Evolutionary conservation across 1,140 invertebrate species (phyloP), one percentile per base, ranked within the genome.

Genomic region (Drosophila funebris): DNA sequence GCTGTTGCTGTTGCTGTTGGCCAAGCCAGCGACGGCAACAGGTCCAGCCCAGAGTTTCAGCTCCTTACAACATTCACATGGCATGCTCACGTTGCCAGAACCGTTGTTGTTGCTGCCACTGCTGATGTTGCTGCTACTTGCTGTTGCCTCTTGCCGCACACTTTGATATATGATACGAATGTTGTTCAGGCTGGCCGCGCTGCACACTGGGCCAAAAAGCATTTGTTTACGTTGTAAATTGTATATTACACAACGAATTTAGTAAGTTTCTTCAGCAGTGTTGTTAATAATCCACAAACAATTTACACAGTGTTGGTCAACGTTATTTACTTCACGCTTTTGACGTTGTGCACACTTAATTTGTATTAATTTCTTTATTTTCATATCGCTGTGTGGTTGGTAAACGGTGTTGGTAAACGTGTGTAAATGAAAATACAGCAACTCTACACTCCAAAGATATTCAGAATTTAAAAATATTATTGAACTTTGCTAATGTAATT

Each of bases 121-220:
- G 4, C 14, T 7, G 6, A 4, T 41, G 14, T 24, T 48, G 44
- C 29, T 33, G 14, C 29, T 2, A 11, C 48, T 9, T 9, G 18
- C 16, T 8, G 8, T 9, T 24, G 7, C 36, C 27, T 14, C 11
- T 6, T 33, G 41, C 22, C 53, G n/a, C 53, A 31, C 29, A 8
- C 68, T 57, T 71, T 71, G 68, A 71, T 63, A 71, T 57, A 56
- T 36, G 61, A 71, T 41, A 44, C 68, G 16, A 31, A 36, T 27
- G 24, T 6, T n/a, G 18, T 33, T 14, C 18, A 39, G 11, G 54
- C 41, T 29, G 44, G 8, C 44, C 11, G 44, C 8, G 7, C 2
- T 14, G 58, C 44, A 61, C 44, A 61, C 44, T 61, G 58, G 31
- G 13, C 4, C 13, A 6, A 50, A 39, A 7, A 29, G 29, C 13